Percentiles rank a stretch among this genome's conserved stretches.
These are phyloP conservation scores for Coregonus suidteri DNA, from an alignment of 2,797 vertebrate species.

Conservation along the genomic window DNA sequence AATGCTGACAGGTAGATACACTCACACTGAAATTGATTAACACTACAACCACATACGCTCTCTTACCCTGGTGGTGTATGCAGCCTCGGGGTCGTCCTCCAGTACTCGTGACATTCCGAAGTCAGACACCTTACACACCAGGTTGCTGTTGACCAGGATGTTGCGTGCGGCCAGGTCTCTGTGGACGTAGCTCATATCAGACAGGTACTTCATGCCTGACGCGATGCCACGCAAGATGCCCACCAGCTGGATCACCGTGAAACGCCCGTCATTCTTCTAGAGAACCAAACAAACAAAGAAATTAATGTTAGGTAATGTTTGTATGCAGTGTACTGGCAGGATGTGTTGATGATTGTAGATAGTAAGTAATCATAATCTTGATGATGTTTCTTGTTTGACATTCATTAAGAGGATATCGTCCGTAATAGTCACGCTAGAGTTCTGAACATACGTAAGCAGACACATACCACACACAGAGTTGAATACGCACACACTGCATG, in stretches of 20 bases:
- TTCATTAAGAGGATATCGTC: slow-evolving; percentile 42
- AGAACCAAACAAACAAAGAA: slow-evolving; percentile 14
- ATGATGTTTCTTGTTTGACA: neutral
- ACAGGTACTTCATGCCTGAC: slow-evolving; percentile 97
- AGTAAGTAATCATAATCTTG: neutral
- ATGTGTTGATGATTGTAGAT: neutral
- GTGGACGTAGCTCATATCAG: slow-evolving; percentile 98
- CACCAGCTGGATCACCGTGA: slow-evolving; percentile 96
- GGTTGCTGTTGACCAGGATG: slow-evolving; percentile 96
- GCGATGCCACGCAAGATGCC: slow-evolving; percentile 96
- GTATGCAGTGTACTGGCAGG: neutral
- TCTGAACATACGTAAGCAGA: slow-evolving; percentile 21
- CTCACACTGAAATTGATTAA: slow-evolving; percentile 2
- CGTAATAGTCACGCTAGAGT: neutral
- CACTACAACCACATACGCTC: neutral
- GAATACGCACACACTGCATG: slow-evolving; percentile 37
- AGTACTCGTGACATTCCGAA: slow-evolving; percentile 97
- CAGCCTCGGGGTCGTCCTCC: slow-evolving; percentile 95
- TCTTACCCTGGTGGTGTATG: slow-evolving; percentile 93
- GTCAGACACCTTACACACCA: slow-evolving; percentile 98
- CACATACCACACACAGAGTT: neutral
- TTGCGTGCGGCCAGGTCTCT: slow-evolving; percentile 94
- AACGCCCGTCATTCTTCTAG: slow-evolving; percentile 97
- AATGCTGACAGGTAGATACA: neutral
- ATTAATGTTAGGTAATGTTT: slow-evolving; percentile 49